Evolutionary conservation across 1,140 invertebrate species (phyloP), one percentile per base, ranked within the genome.

Genomic region (Epicauta chinensis): DNA sequence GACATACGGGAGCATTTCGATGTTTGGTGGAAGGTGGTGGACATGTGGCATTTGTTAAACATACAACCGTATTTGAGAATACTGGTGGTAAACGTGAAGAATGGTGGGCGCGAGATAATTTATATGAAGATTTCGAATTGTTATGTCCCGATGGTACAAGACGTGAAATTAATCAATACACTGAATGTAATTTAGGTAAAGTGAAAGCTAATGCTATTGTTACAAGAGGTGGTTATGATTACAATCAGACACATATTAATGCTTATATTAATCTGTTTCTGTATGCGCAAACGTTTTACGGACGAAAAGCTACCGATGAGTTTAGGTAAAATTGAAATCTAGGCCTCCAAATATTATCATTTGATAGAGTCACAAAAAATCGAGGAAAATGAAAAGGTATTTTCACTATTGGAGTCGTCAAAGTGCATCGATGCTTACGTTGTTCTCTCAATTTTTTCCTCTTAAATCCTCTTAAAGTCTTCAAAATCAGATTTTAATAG

Each of bases 1-100:
- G 93, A 0, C 80, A 90, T 60, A 91, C 84, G 13, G 93, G 94
- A 43, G 92, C 94, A 0, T 86, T 97, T 53, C 76, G 93, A 40
- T 97, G 94, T 70, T 77, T 98, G 29, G 89, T 96, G 1, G 95
- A 98, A 73, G 92, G 91, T 10, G 91, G 91, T 11, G 95, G 93
- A 2, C 83, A 98, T 69, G 91, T 97, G 11, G 93, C 95, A 0
- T 98, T 97, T 72, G 87, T 95, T 1, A 90, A 93, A 55, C 89
- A 93, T 69, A 91, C 91, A 1, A 93, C 93, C 0, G 89, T 96
- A 0, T 79, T 81, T 15, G 93, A 96, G 68, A 96, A 91, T 64
- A 89, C 91, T 0, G 91, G 91, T 58, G 93, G 93, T 0, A 85
- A 93, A 52, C 82, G 93, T 31, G 78, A 80, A 50, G 90, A 93